Evolutionary conservation across 2,888 invertebrate genomes (phyloP).

Genomic region (Nezara viridula): DNA sequence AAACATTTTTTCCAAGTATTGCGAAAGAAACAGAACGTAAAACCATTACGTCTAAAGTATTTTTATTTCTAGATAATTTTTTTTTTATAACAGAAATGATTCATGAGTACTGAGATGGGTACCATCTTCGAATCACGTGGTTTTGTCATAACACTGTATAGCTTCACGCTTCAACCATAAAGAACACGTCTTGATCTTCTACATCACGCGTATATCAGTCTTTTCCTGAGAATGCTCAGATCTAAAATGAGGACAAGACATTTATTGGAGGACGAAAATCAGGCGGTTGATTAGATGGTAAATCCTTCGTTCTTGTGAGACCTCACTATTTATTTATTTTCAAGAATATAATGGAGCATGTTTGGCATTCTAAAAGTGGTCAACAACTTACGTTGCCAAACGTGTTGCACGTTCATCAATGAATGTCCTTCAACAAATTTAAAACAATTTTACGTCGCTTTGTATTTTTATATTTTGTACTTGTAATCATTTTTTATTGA

Average conservation of each 20-base stretch:
- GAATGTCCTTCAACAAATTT: conserved; percentile 23
- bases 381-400: background rate
- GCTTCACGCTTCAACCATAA: background rate
- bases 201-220: background rate
- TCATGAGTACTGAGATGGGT: background rate
- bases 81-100: background rate
- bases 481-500: too few species aligned
- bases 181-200: background rate
- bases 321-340: background rate
- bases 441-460: background rate
- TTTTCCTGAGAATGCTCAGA: background rate
- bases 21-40: too few species aligned
- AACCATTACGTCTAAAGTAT: too few species aligned
- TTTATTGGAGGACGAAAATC: background rate
- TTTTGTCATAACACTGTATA: background rate
- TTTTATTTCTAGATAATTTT: too few species aligned
- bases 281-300: background rate
- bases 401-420: background rate
- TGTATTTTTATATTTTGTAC: too few species aligned
- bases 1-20: too few species aligned
- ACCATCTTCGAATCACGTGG: background rate
- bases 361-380: background rate
- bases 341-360: background rate
- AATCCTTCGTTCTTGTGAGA: background rate
- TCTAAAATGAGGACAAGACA: background rate